Evolutionary conservation across 2,113 vertebrate species (phyloP).

Genomic region (Phaethornis superciliosus): DNA sequence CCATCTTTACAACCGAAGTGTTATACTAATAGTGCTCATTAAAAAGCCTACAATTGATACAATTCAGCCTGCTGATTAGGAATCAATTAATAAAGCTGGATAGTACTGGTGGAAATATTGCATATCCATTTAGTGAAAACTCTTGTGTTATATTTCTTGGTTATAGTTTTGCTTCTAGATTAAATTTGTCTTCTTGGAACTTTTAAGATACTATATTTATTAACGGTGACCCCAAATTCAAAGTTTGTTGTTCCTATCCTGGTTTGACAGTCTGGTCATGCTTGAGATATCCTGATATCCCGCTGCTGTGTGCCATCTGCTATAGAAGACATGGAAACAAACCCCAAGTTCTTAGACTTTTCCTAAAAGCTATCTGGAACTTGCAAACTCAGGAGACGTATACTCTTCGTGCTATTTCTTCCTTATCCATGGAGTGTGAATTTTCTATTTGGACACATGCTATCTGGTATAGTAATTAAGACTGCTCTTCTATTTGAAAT

Average conservation of each 20-base stretch:
- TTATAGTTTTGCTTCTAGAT: neutral
- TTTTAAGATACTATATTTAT: neutral
- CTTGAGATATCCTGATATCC: too few relatives aligned
- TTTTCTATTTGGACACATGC: neutral
- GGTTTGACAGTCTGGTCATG: neutral
- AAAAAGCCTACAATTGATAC: neutral
- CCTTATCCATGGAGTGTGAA: neutral
- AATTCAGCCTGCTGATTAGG: neutral
- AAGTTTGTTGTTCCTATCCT: accelerated
- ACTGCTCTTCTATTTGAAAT: neutral
- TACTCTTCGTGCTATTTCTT: neutral
- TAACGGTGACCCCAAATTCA: neutral
- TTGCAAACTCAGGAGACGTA: neutral
- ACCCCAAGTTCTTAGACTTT: neutral
- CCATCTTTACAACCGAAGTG: neutral
- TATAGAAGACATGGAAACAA: neutral
- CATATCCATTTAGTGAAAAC: neutral
- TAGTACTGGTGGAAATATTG: neutral
- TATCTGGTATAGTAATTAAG: neutral
- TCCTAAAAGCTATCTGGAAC: neutral
- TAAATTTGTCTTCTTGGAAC: neutral
- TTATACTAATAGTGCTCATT: neutral
- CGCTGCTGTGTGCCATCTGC: neutral
- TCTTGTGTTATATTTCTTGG: neutral
- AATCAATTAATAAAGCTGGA: neutral